Percentiles rank a stretch among this genome's conserved stretches.
Conservation (phyloP, 2,888 invertebrate genomes). For the Orthosia gothica region DNA sequence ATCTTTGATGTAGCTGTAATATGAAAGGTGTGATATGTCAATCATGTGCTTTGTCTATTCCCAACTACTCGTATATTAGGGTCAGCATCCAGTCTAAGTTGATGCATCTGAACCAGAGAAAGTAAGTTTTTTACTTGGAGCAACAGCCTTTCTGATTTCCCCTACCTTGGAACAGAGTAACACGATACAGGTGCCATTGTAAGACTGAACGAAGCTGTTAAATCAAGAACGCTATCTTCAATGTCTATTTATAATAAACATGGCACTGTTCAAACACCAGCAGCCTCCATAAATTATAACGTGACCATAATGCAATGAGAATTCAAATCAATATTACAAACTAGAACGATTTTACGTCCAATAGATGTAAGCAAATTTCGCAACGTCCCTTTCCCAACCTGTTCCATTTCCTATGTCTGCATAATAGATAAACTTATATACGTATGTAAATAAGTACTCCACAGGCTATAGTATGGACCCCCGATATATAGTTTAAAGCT, state of each 20-base stretch:
- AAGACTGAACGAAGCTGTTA: neutral
- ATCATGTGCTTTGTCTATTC: too few species aligned
- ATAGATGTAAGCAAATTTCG: conserved; percentile 85
- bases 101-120: too few species aligned
- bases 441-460: conserved; percentile 90
- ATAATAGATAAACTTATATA: conserved; percentile 91
- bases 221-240: neutral
- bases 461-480: conserved; percentile 84
- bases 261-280: neutral
- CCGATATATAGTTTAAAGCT: conserved; percentile 91
- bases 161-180: too few species aligned
- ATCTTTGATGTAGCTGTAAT: neutral
- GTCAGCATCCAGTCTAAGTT: too few species aligned
- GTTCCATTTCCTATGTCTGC: conserved; percentile 90
- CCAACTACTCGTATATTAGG: too few species aligned
- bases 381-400: conserved; percentile 83
- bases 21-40: neutral
- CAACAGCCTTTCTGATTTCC: too few species aligned
- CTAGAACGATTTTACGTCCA: conserved; percentile 77
- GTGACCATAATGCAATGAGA: conserved; percentile 60
- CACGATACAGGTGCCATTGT: too few species aligned
- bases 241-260: neutral
- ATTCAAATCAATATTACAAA: conserved; percentile 79
- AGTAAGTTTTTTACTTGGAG: too few species aligned
- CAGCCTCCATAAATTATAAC: conserved; percentile 38